phyloP scores from a whole-genome alignment of 2,113 vertebrate genomes.

The Lathamus discolor region DNA sequence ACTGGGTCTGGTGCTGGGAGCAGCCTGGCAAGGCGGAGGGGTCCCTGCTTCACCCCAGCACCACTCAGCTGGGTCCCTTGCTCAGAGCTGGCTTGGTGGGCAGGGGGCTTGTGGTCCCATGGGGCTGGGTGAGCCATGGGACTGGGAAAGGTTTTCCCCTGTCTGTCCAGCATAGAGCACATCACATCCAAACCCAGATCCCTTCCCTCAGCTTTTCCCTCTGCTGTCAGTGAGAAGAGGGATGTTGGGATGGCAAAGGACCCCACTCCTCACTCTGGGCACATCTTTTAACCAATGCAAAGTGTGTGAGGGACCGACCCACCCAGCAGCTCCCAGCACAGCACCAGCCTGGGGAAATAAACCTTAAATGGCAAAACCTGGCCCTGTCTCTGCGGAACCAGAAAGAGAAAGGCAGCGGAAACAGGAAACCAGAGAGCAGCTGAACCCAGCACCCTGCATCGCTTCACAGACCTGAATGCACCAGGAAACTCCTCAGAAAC shows the following conservation, averaged over 20 bases:
- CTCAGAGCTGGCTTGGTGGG: neutral
- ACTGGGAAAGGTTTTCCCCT: neutral
- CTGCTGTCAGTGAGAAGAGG: fast-evolving
- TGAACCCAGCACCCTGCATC: neutral
- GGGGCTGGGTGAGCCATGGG: neutral
- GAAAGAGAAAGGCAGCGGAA: slow-evolving; percentile 1
- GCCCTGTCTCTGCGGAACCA: neutral
- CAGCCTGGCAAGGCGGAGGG: neutral
- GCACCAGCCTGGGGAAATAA: neutral
- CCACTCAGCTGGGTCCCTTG: fast-evolving
- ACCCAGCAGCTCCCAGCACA: neutral
- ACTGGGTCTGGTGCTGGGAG: neutral
- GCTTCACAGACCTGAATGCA: neutral
- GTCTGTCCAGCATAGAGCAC: fast-evolving
- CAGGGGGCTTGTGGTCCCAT: neutral
- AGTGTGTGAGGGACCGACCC: neutral
- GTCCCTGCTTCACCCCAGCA: neutral
- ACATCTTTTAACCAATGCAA: neutral
- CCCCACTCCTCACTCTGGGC: neutral
- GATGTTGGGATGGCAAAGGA: neutral
- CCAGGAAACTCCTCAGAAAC: neutral
- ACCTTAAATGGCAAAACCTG: slow-evolving; percentile 64
- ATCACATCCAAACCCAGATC: neutral
- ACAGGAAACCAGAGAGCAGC: slow-evolving; percentile 56
- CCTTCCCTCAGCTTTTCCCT: neutral